These are phyloP conservation scores for Scytalopus superciliaris DNA, from an alignment of 2,113 vertebrate genomes.

Conservation along the genomic window DNA sequence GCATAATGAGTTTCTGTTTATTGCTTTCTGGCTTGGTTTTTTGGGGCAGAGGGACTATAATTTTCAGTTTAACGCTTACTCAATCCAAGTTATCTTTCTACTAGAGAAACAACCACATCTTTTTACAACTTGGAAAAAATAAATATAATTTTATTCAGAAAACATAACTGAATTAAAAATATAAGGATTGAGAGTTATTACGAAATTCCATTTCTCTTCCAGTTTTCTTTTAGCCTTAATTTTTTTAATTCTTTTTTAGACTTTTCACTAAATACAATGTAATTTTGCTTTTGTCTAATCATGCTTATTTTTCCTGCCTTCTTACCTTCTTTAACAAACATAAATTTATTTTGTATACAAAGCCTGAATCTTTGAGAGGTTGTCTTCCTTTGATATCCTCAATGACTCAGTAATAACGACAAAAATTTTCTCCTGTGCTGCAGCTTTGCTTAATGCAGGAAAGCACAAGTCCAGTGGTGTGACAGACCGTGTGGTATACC, in stretches of 20 bases:
- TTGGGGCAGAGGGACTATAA: background rate
- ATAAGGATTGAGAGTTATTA: background rate
- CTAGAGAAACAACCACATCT: background rate
- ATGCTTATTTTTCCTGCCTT: background rate
- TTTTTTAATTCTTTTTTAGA: background rate
- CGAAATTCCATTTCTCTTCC: background rate
- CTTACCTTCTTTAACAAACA: background rate
- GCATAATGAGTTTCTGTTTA: background rate
- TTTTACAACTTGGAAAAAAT: background rate
- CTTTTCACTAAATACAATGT: background rate
- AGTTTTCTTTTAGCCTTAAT: background rate
- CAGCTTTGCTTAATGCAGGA: background rate
- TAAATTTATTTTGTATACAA: background rate
- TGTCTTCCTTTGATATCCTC: background rate
- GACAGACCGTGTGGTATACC: background rate
- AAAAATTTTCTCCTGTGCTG: background rate
- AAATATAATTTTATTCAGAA: background rate
- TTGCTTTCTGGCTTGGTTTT: background rate
- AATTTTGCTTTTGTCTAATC: background rate
- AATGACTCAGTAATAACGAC: background rate
- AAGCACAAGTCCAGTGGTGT: background rate
- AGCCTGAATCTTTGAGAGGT: background rate
- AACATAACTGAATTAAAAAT: background rate
- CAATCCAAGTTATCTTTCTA: background rate
- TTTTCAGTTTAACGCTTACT: background rate